Percentiles rank a stretch among this genome's conserved stretches.
phyloP scores from a whole-genome alignment of 1,140 invertebrate species.

The Octopus sinensis region DNA sequence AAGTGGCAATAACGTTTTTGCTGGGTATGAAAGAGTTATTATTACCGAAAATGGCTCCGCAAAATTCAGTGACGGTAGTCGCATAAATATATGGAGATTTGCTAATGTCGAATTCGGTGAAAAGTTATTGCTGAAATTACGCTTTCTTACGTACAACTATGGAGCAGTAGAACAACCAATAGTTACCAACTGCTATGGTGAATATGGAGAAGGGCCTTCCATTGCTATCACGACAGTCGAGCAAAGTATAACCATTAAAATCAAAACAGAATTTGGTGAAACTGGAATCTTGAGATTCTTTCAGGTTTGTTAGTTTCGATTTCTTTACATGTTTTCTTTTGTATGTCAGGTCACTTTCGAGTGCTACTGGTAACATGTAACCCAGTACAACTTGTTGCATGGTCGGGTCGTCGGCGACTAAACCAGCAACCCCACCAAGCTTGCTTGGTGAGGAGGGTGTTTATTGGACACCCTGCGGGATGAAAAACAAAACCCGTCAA shows the following conservation, averaged over 20 bases:
- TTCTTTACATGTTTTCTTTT: slow-evolving; percentile 18
- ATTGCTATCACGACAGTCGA: slow-evolving; percentile 25
- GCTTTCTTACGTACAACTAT: slow-evolving; percentile 19
- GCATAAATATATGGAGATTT: slow-evolving; percentile 30
- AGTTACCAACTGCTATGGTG: slow-evolving; percentile 29
- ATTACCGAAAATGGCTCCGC: slow-evolving; percentile 31
- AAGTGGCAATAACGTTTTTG: slow-evolving; percentile 24
- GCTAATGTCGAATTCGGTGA: slow-evolving; percentile 25
- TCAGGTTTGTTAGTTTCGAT: slow-evolving; percentile 16
- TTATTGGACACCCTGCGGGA: too few relatives aligned
- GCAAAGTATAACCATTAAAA: slow-evolving; percentile 21
- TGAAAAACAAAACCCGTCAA: too few relatives aligned
- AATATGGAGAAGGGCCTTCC: slow-evolving; percentile 23
- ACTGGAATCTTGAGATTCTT: neutral
- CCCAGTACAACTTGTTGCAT: too few relatives aligned
- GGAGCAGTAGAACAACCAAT: slow-evolving; percentile 22
- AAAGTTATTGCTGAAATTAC: slow-evolving; percentile 33
- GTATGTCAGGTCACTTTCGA: too few relatives aligned
- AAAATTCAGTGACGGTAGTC: slow-evolving; percentile 31
- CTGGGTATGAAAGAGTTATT: slow-evolving; percentile 26
- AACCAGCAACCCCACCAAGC: too few relatives aligned
- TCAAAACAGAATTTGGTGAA: slow-evolving; percentile 20
- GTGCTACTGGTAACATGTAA: too few relatives aligned
- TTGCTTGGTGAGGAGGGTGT: too few relatives aligned
- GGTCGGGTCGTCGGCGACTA: too few relatives aligned